Evolutionary conservation across 92 coral and sea anemone genomes (phyloP).

Genomic region (Heliopora coerulea): DNA sequence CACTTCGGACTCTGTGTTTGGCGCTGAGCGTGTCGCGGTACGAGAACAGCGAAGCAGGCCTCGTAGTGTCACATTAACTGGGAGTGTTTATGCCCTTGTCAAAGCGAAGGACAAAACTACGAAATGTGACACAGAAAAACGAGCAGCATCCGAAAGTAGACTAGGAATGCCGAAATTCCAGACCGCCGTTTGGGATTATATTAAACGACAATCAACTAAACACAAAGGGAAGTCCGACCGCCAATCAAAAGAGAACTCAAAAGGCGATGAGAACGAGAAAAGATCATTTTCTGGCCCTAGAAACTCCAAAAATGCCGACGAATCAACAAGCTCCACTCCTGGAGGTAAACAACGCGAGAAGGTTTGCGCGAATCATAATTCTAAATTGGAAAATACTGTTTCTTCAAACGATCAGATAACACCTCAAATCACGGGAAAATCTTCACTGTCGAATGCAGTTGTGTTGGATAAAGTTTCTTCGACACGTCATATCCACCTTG

Average conservation of each 20-base stretch:
- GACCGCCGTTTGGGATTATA: slow-evolving; percentile 34
- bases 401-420: not conserved
- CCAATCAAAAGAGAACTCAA: not conserved
- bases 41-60: slow-evolving; percentile 1
- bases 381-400: not conserved
- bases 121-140: not conserved
- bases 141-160: slow-evolving; percentile 12
- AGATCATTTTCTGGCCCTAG: not conserved
- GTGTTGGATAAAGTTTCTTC: too few species aligned
- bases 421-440: not conserved
- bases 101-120: not conserved
- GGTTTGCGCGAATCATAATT: not conserved
- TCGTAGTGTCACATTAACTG: slow-evolving; percentile 35
- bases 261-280: not conserved
- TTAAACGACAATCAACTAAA: slow-evolving; percentile 20
- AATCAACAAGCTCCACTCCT: not conserved
- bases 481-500: too few species aligned
- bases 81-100: slow-evolving; percentile 7
- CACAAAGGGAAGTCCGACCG: not conserved
- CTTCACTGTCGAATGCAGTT: too few species aligned
- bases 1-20: slow-evolving; percentile 14
- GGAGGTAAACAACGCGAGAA: not conserved
- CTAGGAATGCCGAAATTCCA: slow-evolving; percentile 34
- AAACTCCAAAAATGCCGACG: slow-evolving; percentile 1
- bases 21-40: not conserved